Conservation (phyloP, 2,113 vertebrate genomes). For the Eptesicus fuscus region DNA sequence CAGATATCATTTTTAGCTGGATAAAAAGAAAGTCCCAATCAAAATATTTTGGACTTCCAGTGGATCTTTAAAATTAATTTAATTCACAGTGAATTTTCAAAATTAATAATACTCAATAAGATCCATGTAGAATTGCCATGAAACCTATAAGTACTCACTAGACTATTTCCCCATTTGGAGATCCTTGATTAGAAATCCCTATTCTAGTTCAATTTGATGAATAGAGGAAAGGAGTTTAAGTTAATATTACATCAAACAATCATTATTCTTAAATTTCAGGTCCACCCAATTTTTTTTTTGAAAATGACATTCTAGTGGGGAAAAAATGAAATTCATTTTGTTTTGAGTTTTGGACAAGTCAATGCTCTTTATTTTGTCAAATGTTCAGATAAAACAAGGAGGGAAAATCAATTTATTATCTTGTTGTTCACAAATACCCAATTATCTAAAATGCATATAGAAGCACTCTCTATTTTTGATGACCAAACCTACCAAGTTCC, state of each 20-base stretch:
- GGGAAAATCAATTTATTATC: not conserved
- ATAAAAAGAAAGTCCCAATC: not conserved
- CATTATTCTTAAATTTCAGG: not conserved
- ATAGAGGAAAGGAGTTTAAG: not conserved
- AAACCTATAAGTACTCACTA: not conserved
- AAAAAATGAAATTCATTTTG: not conserved
- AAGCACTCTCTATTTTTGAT: not conserved
- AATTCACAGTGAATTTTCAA: not conserved
- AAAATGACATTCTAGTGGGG: not conserved
- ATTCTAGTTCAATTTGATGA: not conserved
- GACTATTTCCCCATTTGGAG: not conserved
- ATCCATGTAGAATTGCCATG: not conserved
- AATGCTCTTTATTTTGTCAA: not conserved
- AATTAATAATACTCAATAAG: not conserved
- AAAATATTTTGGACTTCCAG: not conserved
- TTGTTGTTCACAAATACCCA: not conserved
- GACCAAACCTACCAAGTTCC: not conserved
- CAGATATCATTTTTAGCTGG: not conserved
- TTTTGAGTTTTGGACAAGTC: not conserved
- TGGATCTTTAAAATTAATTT: not conserved
- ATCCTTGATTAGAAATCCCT: not conserved
- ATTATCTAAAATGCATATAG: not conserved
- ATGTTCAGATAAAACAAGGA: not conserved
- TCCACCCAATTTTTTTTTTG: not conserved
- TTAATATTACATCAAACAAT: slow-evolving; percentile 5